Percentiles rank a stretch among this genome's conserved stretches.
Evolutionary conservation across 2,888 invertebrate genomes (phyloP).

Genomic region (Campoletis raptor): DNA sequence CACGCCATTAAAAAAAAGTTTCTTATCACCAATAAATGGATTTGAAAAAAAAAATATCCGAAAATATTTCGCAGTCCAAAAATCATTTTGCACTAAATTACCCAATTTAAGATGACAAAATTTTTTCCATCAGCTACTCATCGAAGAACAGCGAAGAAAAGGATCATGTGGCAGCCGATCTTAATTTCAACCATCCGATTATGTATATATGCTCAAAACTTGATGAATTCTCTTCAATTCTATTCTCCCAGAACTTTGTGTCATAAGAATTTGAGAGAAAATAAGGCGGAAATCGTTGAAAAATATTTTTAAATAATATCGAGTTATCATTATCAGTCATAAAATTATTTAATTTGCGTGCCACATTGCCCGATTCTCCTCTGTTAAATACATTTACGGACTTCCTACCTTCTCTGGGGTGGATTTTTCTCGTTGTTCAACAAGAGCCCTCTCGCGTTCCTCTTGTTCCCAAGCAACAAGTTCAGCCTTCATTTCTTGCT

Average conservation of each 20-base stretch:
- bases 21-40: neutral
- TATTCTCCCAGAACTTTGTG: no score
- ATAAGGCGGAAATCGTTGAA: no score
- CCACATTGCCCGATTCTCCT: neutral
- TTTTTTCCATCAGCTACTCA: no score
- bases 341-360: neutral
- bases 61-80: neutral
- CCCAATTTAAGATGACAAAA: no score
- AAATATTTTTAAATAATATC: no score
- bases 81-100: no score
- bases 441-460: slow-evolving; percentile 86
- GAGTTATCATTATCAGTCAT: no score
- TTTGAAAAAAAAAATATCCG: neutral
- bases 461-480: slow-evolving; percentile 92
- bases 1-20: neutral
- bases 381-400: neutral
- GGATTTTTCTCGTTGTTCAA: slow-evolving; percentile 90
- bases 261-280: no score
- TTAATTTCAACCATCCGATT: neutral
- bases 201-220: neutral
- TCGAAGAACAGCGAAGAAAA: neutral
- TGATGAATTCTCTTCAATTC: no score
- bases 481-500: slow-evolving; percentile 90
- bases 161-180: neutral
- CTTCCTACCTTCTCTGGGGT: slow-evolving; percentile 92